Evolutionary conservation across 2,888 invertebrate genomes (phyloP), one percentile per base, ranked within the genome.

Genomic region (Nephrotoma appendiculata): DNA sequence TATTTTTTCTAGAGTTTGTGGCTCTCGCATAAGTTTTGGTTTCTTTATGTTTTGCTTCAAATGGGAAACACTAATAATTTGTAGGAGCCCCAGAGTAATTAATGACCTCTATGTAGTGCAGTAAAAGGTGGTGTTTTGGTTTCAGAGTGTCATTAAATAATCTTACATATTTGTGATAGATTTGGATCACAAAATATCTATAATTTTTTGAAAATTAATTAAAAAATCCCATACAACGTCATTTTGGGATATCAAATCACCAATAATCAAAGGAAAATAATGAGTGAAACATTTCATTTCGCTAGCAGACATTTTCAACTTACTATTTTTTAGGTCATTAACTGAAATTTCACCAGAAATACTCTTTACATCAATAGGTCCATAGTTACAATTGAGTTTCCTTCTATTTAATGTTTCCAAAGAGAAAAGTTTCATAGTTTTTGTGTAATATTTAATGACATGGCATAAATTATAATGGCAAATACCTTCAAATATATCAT

Each of bases 311-410:
- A 89, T 88, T 87, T 87, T 87, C 19, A 89, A 88, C 3, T 87
- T 87, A 15, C 19, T 19, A n/a, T 71, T 86, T 87, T 88, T 88
- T 7, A 88, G 85, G 15, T 87, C 86, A 9, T 52, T 86, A 4
- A 87, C 88, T 6, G 87, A 87, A 41, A 87, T 87, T 71, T 88
- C 88, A n/a, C 87, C 87, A 7, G 88, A 88, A 41, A 83, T 83
- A 41, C 9, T 83, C 9, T 41, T 41, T 41, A 41, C 41, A 41
- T 83, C 83, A 83, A 86, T 88, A 84, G 87, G 85, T 5, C 88
- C 88, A 48, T 87, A 89, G 88, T 86, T 41, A 87, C 87, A 84
- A 88, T 88, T 41, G 89, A 43, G 19, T 84, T 86, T 41, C 88
- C 87, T 12, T 88, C 15, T 44, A 87, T 84, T 87, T 88, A 87